Evolutionary conservation across 2,113 vertebrate species (phyloP), one percentile per base, ranked within the genome.

Genomic region (Albula goreensis): DNA sequence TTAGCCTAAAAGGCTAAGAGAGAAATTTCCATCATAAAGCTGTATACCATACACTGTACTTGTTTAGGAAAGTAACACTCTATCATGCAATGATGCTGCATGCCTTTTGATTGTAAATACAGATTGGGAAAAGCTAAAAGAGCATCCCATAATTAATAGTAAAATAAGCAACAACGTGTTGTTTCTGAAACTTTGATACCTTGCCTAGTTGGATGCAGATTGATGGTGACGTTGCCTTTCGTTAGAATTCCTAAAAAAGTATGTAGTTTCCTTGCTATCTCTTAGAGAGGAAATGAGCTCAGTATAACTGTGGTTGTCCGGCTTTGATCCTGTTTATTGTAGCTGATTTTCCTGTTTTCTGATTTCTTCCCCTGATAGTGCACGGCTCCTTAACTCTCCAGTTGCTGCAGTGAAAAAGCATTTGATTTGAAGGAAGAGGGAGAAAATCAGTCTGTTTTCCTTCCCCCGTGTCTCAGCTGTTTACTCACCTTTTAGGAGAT

Each of bases 191-290:
- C 60, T 7, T 74, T 74, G n/a, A 8, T 74, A 8, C n/a, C 31
- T 70, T 13, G n/a, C 70, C 70, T 70, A 57, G 50, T 57, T 79
- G 31, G 77, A 79, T 31, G 22, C 31, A 31, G 70, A 80, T 22
- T 48, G 31, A 85, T 13, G 51, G 31, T 41, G 51, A 60, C 15
- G 86, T 82, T 89, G 80, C 83, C 89, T 89, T 84, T 89, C 88
- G 93, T 91, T 94, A 90, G 85, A 94, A 95, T 95, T 95, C 94
- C 94, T 41, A 95, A 89, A 95, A 94, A 95, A 93, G 95, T 95
- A 89, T 93, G 91, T 91, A 25, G 90, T 94, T 94, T 95, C 95
- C 94, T 94, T 90, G 88, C 88, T 87, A 15, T 87, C 88, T 90
- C 88, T 91, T 2, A 89, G 90, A 91, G 91, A 92, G 94, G 95